Percentiles rank a stretch among this genome's conserved stretches.
These are phyloP conservation scores for Aporrectodea caliginosa DNA, from an alignment of 1,140 invertebrate genomes.

Conservation along the genomic window DNA sequence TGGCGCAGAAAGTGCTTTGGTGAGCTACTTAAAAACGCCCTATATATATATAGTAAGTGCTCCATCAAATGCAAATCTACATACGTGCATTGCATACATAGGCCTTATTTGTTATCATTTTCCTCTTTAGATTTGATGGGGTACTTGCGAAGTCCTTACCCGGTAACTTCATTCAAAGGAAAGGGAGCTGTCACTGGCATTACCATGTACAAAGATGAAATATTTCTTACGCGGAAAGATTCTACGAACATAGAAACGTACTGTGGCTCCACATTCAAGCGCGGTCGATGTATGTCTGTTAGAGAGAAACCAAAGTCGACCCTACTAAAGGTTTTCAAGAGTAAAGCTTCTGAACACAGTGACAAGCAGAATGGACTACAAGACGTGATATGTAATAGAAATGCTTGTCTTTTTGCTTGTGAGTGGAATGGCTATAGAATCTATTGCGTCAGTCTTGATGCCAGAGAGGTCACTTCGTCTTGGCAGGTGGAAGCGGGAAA, in stretches of 20 bases:
- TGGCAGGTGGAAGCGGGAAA: background rate
- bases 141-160: background rate
- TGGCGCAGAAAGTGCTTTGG: too few relatives aligned
- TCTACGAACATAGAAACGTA: background rate
- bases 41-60: too few relatives aligned
- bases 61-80: too few relatives aligned
- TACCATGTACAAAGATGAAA: background rate
- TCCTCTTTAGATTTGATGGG: background rate
- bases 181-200: background rate
- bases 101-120: too few relatives aligned
- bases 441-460: background rate
- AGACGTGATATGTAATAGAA: background rate
- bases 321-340: background rate
- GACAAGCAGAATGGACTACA: background rate
- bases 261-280: background rate
- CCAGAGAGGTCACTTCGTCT: background rate
- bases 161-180: background rate
- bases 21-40: too few relatives aligned
- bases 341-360: too few relatives aligned
- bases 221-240: background rate
- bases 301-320: background rate
- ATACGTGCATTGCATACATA: too few relatives aligned
- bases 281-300: too few relatives aligned
- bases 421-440: background rate
- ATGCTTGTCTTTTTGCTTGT: background rate